Conservation (phyloP, 1,140 invertebrate genomes). For the Rhagoletis zephyria region DNA sequence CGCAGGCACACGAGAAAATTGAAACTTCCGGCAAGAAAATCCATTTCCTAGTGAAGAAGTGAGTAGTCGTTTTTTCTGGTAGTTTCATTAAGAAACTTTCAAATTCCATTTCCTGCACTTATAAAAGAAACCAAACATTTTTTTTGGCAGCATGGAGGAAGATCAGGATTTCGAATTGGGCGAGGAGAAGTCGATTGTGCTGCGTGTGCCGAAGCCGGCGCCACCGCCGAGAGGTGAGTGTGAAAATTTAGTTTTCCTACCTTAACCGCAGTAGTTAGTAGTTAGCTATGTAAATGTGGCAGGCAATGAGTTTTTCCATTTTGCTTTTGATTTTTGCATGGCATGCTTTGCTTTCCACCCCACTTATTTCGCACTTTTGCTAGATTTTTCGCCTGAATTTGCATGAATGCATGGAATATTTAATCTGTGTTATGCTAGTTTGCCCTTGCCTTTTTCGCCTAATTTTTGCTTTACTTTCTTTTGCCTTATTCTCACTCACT, state of each 20-base stretch:
- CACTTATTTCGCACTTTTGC: background rate
- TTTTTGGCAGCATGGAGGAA: constrained; percentile 69
- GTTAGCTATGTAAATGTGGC: background rate
- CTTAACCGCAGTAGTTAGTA: background rate
- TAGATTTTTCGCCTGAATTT: background rate
- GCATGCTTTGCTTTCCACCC: background rate
- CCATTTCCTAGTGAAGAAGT: constrained; percentile 84
- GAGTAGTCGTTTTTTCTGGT: constrained; percentile 68
- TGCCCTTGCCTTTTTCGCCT: background rate
- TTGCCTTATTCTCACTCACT: background rate
- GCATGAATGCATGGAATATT: constrained; percentile 28
- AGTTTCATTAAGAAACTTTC: background rate
- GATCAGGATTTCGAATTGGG: constrained; percentile 73
- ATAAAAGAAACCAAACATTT: constrained; percentile 8
- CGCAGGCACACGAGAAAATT: constrained; percentile 87
- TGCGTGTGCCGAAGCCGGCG: constrained; percentile 74
- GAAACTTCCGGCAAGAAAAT: constrained; percentile 82
- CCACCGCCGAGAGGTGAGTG: constrained; percentile 73
- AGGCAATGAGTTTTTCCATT: background rate
- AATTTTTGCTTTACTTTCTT: constrained; percentile 29
- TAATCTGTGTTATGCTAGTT: background rate
- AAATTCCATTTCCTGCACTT: background rate
- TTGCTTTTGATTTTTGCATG: background rate
- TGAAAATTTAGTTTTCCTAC: constrained; percentile 5
- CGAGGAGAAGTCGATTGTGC: constrained; percentile 74